Evolutionary conservation across 1,140 invertebrate species (phyloP).

Genomic region (Globodera ellingtonae): DNA sequence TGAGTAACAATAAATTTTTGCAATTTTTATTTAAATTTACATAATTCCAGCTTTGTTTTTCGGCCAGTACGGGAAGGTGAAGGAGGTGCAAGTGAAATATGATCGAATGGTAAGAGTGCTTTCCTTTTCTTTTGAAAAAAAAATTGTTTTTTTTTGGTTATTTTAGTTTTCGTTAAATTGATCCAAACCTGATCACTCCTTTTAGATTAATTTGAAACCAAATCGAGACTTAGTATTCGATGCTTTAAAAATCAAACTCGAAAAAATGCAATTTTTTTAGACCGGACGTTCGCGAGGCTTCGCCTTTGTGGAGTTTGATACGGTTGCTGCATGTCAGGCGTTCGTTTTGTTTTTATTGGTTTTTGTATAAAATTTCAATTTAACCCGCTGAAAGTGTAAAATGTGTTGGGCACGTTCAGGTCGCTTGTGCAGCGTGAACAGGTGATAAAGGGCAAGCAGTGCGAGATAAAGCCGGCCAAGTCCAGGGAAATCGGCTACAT

Average conservation of each 20-base stretch:
- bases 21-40: too few species aligned
- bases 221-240: not conserved
- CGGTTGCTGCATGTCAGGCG: constrained; percentile 56
- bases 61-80: constrained; percentile 61
- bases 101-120: constrained; percentile 55
- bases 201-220: not conserved
- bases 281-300: constrained; percentile 58
- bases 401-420: not conserved
- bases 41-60: constrained; percentile 39
- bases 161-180: too few species aligned
- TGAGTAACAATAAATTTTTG: constrained; percentile 21
- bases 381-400: not conserved
- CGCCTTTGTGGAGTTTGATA: constrained; percentile 65
- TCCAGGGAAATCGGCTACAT: constrained; percentile 52
- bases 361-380: not conserved
- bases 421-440: constrained; percentile 61
- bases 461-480: constrained; percentile 64
- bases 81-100: constrained; percentile 63
- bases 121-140: not conserved
- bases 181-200: not conserved
- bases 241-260: not conserved
- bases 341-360: not conserved
- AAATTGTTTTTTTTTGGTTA: not conserved
- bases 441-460: constrained; percentile 59
- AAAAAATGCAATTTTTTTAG: not conserved